A percentile compares a stretch with the other conserved stretches of the same genome.
Conservation (phyloP, 1,140 invertebrate genomes). For the Pinna nobilis region DNA sequence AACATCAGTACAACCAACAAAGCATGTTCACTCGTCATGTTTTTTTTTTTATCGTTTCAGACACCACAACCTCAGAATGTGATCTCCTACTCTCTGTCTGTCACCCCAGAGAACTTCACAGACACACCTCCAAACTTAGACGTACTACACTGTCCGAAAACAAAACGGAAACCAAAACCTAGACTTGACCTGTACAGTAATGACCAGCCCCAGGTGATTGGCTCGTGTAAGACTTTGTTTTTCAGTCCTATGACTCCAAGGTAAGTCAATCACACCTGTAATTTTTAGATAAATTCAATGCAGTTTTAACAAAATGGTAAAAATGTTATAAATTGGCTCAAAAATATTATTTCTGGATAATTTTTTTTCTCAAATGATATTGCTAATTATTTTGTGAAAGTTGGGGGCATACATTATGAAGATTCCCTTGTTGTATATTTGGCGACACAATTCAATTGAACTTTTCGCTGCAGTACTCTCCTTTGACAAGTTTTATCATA, state of each 20-base stretch:
- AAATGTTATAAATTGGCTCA: no score
- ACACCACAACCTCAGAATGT: slow-evolving; percentile 30
- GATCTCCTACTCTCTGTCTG: slow-evolving; percentile 1
- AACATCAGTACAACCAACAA: background rate
- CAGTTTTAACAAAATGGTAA: background rate
- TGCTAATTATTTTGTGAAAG: no score
- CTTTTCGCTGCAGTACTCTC: no score
- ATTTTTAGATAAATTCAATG: background rate
- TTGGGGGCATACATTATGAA: no score
- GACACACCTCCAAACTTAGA: slow-evolving; percentile 5
- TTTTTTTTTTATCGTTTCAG: slow-evolving; percentile 11
- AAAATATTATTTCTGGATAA: no score
- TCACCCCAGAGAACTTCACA: slow-evolving; percentile 22
- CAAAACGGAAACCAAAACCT: slow-evolving; percentile 8
- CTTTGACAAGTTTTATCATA: no score
- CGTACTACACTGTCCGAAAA: slow-evolving; percentile 11
- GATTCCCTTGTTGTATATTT: no score
- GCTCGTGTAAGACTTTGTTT: slow-evolving; percentile 22
- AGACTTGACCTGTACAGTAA: background rate
- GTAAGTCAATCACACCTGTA: no score
- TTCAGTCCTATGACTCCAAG: slow-evolving; percentile 52
- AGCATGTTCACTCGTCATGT: background rate
- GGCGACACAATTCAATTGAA: no score
- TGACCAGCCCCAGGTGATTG: no score
- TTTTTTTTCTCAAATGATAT: no score